Conservation (phyloP, 2,113 vertebrate genomes). For the Acanthochromis polyacanthus region DNA sequence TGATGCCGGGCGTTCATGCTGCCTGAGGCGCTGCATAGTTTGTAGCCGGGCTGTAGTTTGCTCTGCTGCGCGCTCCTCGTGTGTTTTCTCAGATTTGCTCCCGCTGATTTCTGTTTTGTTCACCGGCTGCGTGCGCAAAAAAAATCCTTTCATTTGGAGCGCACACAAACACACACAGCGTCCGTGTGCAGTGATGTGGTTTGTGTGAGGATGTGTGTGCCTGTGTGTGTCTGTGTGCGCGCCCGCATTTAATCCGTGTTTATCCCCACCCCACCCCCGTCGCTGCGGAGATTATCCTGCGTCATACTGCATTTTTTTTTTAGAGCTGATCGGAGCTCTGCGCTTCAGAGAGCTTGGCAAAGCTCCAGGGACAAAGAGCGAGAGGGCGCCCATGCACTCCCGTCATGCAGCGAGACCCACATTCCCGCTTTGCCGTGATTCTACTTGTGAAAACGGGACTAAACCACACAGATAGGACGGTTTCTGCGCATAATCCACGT, state of each 20-base stretch:
- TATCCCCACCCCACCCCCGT: conserved; percentile 80
- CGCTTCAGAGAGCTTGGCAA: conserved; percentile 74
- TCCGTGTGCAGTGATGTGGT: background rate
- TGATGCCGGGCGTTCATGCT: conserved; percentile 42
- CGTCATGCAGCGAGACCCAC: conserved; percentile 29
- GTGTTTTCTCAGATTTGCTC: conserved; percentile 37
- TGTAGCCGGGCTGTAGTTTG: conserved; percentile 30
- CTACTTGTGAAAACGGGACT: background rate
- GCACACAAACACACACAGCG: background rate
- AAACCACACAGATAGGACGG: background rate
- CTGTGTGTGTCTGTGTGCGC: conserved; percentile 28
- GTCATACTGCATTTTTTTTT: conserved; percentile 76
- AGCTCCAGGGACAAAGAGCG: conserved; percentile 78
- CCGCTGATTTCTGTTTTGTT: conserved; percentile 53
- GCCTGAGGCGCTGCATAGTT: conserved; percentile 34
- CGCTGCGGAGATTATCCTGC: conserved; percentile 84
- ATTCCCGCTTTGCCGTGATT: conserved; percentile 11
- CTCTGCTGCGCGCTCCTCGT: background rate
- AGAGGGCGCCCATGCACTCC: conserved; percentile 52
- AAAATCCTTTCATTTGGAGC: conserved; percentile 39
- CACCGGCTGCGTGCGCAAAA: conserved; percentile 35
- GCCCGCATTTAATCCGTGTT: conserved; percentile 76
- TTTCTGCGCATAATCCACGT: background rate
- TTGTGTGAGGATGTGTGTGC: conserved; percentile 23
- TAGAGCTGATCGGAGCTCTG: conserved; percentile 75